Conservation (phyloP, 2,888 invertebrate species). For the Drosophila borborema region DNA sequence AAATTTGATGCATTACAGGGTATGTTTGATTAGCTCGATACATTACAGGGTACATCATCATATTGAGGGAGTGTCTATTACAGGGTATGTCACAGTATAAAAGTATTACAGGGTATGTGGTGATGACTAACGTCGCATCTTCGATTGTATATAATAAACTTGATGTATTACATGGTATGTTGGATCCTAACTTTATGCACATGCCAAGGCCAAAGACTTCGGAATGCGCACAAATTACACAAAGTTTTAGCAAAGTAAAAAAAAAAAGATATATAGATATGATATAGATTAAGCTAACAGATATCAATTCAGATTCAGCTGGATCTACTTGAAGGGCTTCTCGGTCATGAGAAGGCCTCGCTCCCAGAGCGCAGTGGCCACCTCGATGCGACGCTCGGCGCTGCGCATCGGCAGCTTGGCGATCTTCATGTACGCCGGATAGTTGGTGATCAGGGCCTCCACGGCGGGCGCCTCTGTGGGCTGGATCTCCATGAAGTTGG, state of each 20-base stretch:
- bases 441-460: slow-evolving; percentile 89
- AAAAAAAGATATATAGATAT: not conserved
- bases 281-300: not conserved
- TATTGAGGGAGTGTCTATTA: not conserved
- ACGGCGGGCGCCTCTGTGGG: slow-evolving; percentile 89
- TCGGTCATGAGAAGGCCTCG: slow-evolving; percentile 91
- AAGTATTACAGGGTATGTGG: not conserved
- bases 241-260: not conserved
- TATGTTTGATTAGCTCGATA: not conserved
- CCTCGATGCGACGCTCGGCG: slow-evolving; percentile 88
- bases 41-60: not conserved
- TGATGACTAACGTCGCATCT: no score
- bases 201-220: not conserved
- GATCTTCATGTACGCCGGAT: slow-evolving; percentile 91
- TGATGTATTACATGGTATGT: not conserved
- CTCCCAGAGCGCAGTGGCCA: slow-evolving; percentile 92
- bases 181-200: not conserved
- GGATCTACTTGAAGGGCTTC: slow-evolving; percentile 68
- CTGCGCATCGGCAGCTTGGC: slow-evolving; percentile 89
- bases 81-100: not conserved
- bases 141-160: not conserved
- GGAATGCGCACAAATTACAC: not conserved
- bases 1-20: not conserved
- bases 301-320: not conserved
- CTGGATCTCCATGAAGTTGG: slow-evolving; percentile 91